These are phyloP conservation scores for Dunckerocampus dactyliophorus DNA, from an alignment of 2,113 vertebrate genomes.

Conservation along the genomic window DNA sequence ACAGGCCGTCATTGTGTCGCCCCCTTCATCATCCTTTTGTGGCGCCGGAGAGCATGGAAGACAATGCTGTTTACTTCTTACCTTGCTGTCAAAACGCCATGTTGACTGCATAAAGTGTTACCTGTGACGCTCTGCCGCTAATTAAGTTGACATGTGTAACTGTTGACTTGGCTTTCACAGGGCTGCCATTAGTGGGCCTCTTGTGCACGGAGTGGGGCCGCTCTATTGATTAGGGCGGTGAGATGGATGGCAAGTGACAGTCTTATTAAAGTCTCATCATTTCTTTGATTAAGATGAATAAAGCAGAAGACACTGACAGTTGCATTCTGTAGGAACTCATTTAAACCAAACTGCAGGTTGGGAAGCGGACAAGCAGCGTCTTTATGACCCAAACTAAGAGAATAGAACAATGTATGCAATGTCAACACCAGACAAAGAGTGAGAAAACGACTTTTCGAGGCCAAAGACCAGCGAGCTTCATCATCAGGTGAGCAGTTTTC, in stretches of 20 bases:
- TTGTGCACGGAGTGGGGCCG: slow-evolving; percentile 31
- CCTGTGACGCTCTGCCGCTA: slow-evolving; percentile 69
- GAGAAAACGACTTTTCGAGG: background rate
- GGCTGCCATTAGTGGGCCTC: slow-evolving; percentile 83
- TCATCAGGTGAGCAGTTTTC: slow-evolving; percentile 2
- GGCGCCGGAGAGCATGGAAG: slow-evolving; percentile 46
- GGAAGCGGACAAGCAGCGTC: background rate
- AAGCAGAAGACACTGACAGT: slow-evolving; percentile 12
- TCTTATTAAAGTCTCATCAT: slow-evolving; percentile 48
- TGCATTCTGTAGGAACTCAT: background rate
- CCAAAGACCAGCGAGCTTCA: slow-evolving; percentile 5
- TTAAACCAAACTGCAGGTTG: background rate
- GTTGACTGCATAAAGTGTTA: background rate
- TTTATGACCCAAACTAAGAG: background rate
- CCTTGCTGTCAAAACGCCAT: slow-evolving; percentile 3
- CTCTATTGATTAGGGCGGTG: slow-evolving; percentile 58
- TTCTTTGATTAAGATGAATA: slow-evolving; percentile 48
- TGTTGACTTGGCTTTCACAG: slow-evolving; percentile 84
- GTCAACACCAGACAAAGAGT: background rate
- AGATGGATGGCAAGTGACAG: slow-evolving; percentile 38
- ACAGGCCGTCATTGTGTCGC: slow-evolving; percentile 61
- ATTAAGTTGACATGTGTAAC: slow-evolving; percentile 91
- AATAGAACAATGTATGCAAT: background rate
- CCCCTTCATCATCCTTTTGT: slow-evolving; percentile 76
- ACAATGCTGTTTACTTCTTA: slow-evolving; percentile 73